Conservation (phyloP, 2,113 vertebrate species). For the Strix uralensis region DNA sequence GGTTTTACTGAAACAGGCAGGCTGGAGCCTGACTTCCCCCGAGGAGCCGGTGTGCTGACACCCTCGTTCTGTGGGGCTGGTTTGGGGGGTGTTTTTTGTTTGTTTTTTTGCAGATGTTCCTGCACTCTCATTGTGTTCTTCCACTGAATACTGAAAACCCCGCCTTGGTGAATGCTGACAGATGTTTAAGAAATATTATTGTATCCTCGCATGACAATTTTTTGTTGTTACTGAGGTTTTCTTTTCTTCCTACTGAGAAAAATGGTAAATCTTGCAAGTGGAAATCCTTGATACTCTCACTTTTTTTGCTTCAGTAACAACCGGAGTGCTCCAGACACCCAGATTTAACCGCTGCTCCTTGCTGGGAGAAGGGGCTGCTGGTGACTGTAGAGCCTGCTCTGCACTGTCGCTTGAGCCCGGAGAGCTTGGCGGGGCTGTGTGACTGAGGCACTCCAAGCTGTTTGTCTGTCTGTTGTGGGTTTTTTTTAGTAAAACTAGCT, state of each 20-base stretch:
- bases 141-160: too few species aligned
- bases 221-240: not conserved
- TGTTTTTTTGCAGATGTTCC: not conserved
- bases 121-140: not conserved
- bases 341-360: not conserved
- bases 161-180: not conserved
- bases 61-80: not conserved
- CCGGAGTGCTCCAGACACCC: not conserved
- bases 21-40: not conserved
- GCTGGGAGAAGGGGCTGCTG: not conserved
- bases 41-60: not conserved
- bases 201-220: not conserved
- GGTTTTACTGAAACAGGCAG: not conserved
- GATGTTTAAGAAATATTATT: not conserved
- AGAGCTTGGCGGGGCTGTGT: not conserved
- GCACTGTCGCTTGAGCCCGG: too few species aligned
- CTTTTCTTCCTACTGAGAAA: not conserved
- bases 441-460: accelerated
- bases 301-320: not conserved
- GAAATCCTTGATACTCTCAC: not conserved
- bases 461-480: not conserved
- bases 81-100: too few species aligned
- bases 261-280: not conserved
- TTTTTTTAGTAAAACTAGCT: not conserved
- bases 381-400: not conserved